A percentile compares a stretch with the other conserved stretches of the same genome.
These are phyloP conservation scores for Oreonectes daqikongensis DNA, from an alignment of 2,797 vertebrate genomes.

Conservation along the genomic window DNA sequence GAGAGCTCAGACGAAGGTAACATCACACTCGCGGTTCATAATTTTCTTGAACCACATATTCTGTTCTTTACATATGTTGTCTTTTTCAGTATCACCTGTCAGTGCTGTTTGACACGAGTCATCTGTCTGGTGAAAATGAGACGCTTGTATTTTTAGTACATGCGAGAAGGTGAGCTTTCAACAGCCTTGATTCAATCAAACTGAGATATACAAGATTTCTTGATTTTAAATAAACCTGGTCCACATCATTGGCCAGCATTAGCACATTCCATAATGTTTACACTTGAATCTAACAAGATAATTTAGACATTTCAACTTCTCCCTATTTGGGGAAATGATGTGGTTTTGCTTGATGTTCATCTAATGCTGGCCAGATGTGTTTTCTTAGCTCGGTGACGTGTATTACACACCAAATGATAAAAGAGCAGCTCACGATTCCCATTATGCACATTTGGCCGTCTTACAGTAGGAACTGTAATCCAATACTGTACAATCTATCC, in stretches of 20 bases:
- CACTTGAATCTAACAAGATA: conserved; percentile 4
- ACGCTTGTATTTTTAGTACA: conserved; percentile 86
- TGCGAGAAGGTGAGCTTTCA: conserved; percentile 84
- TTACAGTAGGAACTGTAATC: conserved; percentile 14
- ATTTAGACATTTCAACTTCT: conserved; percentile 22
- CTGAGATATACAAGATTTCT: conserved; percentile 2
- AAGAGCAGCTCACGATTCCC: not conserved
- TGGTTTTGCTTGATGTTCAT: conserved; percentile 26
- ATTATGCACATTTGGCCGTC: conserved; percentile 3
- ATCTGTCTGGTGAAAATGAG: conserved; percentile 89
- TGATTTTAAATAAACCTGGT: not conserved
- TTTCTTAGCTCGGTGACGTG: conserved; percentile 42
- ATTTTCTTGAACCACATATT: not conserved
- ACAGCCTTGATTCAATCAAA: conserved; percentile 8
- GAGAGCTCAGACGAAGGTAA: conserved; percentile 94
- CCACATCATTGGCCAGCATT: not conserved
- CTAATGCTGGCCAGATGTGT: conserved; percentile 47
- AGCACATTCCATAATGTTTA: conserved; percentile 19
- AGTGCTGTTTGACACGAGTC: conserved; percentile 94
- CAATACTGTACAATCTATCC: not conserved
- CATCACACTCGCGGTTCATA: not conserved
- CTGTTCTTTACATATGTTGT: conserved; percentile 9
- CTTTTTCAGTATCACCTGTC: conserved; percentile 89
- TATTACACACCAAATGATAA: conserved; percentile 30
- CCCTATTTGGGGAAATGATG: conserved; percentile 10